Percentiles rank a stretch among this genome's conserved stretches.
Evolutionary conservation across 2,888 invertebrate species (phyloP).

Genomic region (Cosmia trapezina): DNA sequence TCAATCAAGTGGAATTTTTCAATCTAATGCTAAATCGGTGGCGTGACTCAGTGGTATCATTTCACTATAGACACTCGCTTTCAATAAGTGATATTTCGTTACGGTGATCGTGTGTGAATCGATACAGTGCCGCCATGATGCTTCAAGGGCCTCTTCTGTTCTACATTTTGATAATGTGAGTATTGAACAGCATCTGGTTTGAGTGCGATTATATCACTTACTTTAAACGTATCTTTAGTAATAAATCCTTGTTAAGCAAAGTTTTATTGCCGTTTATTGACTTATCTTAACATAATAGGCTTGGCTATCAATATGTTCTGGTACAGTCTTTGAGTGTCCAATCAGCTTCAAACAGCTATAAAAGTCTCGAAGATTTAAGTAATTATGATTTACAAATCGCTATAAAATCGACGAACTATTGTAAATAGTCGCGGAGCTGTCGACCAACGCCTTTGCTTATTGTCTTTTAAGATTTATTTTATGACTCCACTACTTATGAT

Average conservation of each 20-base stretch:
- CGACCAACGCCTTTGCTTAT: slow-evolving; percentile 70
- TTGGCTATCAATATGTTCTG: slow-evolving; percentile 34
- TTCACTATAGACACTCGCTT: slow-evolving; percentile 62
- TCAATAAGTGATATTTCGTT: slow-evolving; percentile 74
- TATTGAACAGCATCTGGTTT: slow-evolving; percentile 69
- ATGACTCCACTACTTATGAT: slow-evolving; percentile 68
- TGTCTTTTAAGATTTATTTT: slow-evolving; percentile 77
- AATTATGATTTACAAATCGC: slow-evolving; percentile 74
- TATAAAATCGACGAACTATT: slow-evolving; percentile 70
- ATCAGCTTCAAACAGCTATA: slow-evolving; percentile 58
- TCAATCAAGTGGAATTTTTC: slow-evolving; percentile 71
- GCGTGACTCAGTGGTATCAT: slow-evolving; percentile 73
- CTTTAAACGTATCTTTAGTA: slow-evolving; percentile 37
- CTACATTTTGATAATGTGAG: slow-evolving; percentile 82
- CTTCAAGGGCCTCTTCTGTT: slow-evolving; percentile 77
- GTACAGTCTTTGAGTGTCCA: slow-evolving; percentile 23
- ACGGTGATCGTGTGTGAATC: slow-evolving; percentile 74
- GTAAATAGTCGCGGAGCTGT: slow-evolving; percentile 71
- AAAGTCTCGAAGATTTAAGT: slow-evolving; percentile 65
- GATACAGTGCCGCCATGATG: slow-evolving; percentile 74
- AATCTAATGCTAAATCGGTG: slow-evolving; percentile 71
- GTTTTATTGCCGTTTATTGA: slow-evolving; percentile 66
- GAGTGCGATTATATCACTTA: slow-evolving; percentile 40
- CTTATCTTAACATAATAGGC: slow-evolving; percentile 52
- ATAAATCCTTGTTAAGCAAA: slow-evolving; percentile 50